Evolutionary conservation across 2,888 invertebrate species (phyloP).

Genomic region (Diachrysia chrysitis): DNA sequence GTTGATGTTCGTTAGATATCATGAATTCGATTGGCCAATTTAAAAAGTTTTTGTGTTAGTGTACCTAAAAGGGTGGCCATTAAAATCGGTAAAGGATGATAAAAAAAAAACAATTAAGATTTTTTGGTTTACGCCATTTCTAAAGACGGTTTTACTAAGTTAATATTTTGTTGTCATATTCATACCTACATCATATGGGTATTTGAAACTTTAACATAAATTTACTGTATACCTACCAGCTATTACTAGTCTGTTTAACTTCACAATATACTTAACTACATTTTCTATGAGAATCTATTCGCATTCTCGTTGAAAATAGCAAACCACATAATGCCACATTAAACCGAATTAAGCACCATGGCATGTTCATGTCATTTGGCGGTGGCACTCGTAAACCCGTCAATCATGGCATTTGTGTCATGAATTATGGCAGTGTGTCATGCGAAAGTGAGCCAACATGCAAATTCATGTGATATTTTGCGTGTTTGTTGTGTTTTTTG

Average conservation of each 20-base stretch:
- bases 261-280: not conserved
- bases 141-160: too few relatives aligned
- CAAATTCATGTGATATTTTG: conserved; percentile 50
- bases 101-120: too few relatives aligned
- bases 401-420: conserved; percentile 50
- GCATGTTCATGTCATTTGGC: conserved; percentile 42
- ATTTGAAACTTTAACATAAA: too few relatives aligned
- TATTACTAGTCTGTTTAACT: not conserved
- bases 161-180: too few relatives aligned
- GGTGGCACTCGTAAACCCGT: conserved; percentile 40
- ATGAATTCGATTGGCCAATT: conserved; percentile 20
- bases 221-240: not conserved
- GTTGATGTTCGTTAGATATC: conserved; percentile 23
- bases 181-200: too few relatives aligned
- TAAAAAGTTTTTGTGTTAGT: conserved; percentile 9
- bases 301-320: conserved; percentile 39
- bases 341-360: conserved; percentile 30
- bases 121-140: too few relatives aligned
- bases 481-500: conserved; percentile 46
- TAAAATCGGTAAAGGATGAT: too few relatives aligned
- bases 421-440: conserved; percentile 55
- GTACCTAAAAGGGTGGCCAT: too few relatives aligned
- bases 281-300: conserved; percentile 21
- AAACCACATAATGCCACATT: conserved; percentile 30
- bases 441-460: conserved; percentile 50